A percentile compares a stretch with the other conserved stretches of the same genome.
These are phyloP conservation scores for Formica exsecta DNA, from an alignment of 1,140 invertebrate species.

Conservation along the genomic window DNA sequence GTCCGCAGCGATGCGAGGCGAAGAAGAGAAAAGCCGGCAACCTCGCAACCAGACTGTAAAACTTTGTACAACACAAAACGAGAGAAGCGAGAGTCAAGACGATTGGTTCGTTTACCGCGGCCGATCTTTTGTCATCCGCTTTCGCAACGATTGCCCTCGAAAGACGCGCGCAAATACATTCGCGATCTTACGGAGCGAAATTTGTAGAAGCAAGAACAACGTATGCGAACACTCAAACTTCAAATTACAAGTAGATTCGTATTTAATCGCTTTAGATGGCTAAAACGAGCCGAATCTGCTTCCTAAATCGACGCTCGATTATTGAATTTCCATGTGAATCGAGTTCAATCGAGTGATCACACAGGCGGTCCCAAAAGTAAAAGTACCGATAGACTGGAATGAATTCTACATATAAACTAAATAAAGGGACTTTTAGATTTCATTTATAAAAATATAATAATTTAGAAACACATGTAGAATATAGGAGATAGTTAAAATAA, in stretches of 20 bases:
- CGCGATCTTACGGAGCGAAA: not conserved
- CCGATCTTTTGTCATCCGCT: conserved; percentile 64
- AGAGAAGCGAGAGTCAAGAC: conserved; percentile 67
- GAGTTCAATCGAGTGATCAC: not conserved
- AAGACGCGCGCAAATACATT: not conserved
- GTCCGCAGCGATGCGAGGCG: conserved; percentile 64
- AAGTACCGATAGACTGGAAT: not conserved
- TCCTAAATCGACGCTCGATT: not conserved
- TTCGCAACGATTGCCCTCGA: conserved; percentile 25
- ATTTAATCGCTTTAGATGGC: not conserved
- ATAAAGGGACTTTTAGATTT: too few relatives aligned
- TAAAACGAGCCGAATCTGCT: not conserved
- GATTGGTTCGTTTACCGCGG: conserved; percentile 66
- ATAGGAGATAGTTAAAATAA: not conserved
- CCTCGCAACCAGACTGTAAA: conserved; percentile 79
- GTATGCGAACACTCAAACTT: not conserved
- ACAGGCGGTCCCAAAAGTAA: not conserved
- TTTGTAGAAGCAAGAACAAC: not conserved
- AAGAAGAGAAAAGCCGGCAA: conserved; percentile 77
- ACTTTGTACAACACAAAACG: conserved; percentile 75
- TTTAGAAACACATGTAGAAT: not conserved
- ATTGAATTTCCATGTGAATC: not conserved
- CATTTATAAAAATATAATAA: not conserved
- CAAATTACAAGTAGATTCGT: not conserved
- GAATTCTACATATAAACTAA: not conserved